A percentile compares a stretch with the other conserved stretches of the same genome.
Evolutionary conservation across 2,888 invertebrate species (phyloP).

Genomic region (Ophion costatus): DNA sequence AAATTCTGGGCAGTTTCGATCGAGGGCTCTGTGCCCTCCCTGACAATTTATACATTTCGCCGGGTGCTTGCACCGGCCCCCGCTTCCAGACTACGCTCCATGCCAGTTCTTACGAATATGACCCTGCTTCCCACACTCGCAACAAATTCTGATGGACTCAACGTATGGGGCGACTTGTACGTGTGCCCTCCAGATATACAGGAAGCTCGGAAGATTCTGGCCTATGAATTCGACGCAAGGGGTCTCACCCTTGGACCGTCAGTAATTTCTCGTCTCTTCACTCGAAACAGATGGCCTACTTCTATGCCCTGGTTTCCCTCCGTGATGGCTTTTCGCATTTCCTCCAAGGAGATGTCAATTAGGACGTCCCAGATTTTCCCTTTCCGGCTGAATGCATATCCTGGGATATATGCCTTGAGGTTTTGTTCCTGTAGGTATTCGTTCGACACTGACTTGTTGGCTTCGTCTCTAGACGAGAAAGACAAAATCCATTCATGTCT

Average conservation of each 20-base stretch:
- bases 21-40: no score
- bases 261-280: not conserved
- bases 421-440: not conserved
- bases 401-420: conserved; percentile 18
- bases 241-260: conserved; percentile 22
- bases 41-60: no score
- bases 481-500: conserved; percentile 16
- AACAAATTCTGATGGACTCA: conserved; percentile 20
- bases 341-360: conserved; percentile 9
- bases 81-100: not conserved
- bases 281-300: conserved; percentile 5
- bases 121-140: conserved; percentile 18
- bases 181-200: conserved; percentile 27
- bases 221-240: conserved; percentile 32
- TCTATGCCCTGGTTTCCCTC: conserved; percentile 1
- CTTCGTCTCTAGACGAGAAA: conserved; percentile 29
- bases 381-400: conserved; percentile 19
- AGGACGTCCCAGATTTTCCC: conserved; percentile 24
- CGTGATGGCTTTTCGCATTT: not conserved
- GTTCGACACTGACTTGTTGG: conserved; percentile 5
- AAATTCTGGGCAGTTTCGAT: no score
- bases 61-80: conserved; percentile 43
- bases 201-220: not conserved
- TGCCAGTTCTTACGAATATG: conserved; percentile 11
- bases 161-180: conserved; percentile 4